Base-by-base conservation (phyloP, 2,113 vertebrate genomes). In the Chauna torquata region DNA sequence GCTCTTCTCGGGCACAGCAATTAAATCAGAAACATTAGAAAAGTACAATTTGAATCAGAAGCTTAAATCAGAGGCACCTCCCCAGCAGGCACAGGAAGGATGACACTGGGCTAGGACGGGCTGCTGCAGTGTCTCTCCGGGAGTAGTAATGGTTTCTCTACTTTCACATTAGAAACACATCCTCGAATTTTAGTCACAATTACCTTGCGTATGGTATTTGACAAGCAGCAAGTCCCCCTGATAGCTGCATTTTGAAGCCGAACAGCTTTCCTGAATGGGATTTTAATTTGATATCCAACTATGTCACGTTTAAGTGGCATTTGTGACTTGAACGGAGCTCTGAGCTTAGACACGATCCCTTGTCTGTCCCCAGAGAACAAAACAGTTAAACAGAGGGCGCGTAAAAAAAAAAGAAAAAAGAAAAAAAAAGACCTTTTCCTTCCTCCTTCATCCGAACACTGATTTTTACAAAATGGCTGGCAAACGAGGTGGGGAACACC, bases 381-480 rank as follows among this genome's bases (percentile, higher is more conserved):
- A 65, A 30, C 17, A 42, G 40, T 16, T 16, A 62, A 82, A 59
- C 45, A 42, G 62, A 47, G 34, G 13, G 14, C 2, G 30, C 50
- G 50, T 7, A 4, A 16, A 36, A 23, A 22, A 38, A 16, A 27
- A 15, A 36, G 14, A 62, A 11, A 40, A 16, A 7, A 36, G 24
- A 9, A 7, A 36, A 24, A 36, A 24, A 84, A 36, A 34, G 3
- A 9, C 10, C 20, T 7, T 44, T 34, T 47, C 19, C 24, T 36
- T 28, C 45, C 15, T 36, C 16, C 40, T 74, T 45, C 30, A 24
- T 50, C 7, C 16, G 44, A 62, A 50, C 92, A 32, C 1, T 8
- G 74, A 45, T 52, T 88, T 40, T 75, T 36, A 90, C 88, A 82
- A 92, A 92, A 97, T 85, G 88, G 74, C 90, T 91, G 84, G 93